Evolutionary conservation across 2,888 invertebrate genomes (phyloP).

Genomic region (Sphaeridia pumilis): DNA sequence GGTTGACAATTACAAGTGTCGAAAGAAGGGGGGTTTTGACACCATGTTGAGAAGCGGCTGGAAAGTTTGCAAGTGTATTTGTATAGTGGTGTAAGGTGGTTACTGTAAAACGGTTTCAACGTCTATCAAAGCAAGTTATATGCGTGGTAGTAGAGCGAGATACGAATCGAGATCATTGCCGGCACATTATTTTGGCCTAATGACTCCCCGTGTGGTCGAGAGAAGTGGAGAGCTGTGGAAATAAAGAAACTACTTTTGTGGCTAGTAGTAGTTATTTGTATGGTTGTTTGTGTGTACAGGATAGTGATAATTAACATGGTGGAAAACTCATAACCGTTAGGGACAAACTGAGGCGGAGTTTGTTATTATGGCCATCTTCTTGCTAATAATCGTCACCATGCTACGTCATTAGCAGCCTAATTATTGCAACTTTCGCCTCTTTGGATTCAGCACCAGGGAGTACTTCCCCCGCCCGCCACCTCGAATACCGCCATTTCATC

Average conservation of each 20-base stretch:
- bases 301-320: slow-evolving; percentile 10
- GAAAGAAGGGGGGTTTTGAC: too few species aligned
- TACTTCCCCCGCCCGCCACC: too few species aligned
- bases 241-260: background rate
- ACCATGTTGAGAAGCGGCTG: too few species aligned
- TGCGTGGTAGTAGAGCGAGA: too few species aligned
- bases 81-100: too few species aligned
- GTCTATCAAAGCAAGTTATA: too few species aligned
- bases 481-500: too few species aligned
- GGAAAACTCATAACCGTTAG: slow-evolving; percentile 12
- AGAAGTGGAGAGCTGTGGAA: background rate
- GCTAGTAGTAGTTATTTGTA: background rate
- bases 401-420: slow-evolving; percentile 10
- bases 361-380: slow-evolving; percentile 12
- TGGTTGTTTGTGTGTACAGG: background rate
- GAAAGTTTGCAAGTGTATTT: too few species aligned
- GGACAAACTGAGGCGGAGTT: slow-evolving; percentile 4
- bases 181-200: background rate
- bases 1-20: too few species aligned
- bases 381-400: slow-evolving; percentile 12
- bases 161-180: background rate
- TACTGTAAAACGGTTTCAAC: too few species aligned
- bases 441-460: too few species aligned
- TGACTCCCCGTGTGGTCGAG: background rate
- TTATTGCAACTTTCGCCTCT: slow-evolving; percentile 8